phyloP scores from a whole-genome alignment of 2,888 invertebrate species.

The Alviniconcha strummeri region DNA sequence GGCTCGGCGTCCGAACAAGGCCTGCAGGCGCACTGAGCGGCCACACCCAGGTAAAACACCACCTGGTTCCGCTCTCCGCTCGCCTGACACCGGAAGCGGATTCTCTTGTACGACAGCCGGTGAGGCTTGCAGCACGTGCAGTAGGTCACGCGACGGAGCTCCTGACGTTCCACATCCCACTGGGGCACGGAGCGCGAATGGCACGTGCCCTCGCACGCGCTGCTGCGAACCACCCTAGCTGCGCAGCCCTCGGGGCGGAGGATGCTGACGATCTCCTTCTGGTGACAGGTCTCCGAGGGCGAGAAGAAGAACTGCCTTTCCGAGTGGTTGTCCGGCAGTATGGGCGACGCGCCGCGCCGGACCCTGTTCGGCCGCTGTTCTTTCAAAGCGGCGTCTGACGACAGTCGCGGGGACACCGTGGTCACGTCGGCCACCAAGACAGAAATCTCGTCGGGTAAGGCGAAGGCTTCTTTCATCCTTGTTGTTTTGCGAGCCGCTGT shows the following conservation, averaged over 20 bases:
- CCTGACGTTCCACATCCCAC: constrained; percentile 40
- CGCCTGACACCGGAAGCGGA: constrained; percentile 39
- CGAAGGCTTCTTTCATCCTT: not conserved
- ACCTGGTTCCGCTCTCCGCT: not conserved
- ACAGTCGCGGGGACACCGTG: no score
- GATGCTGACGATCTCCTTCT: not conserved
- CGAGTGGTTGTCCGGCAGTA: constrained; percentile 31
- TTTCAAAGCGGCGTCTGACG: not conserved
- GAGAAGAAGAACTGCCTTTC: constrained; percentile 32
- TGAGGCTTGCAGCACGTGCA: constrained; percentile 49
- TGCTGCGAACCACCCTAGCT: constrained; percentile 31
- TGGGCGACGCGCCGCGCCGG: not conserved
- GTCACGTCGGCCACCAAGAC: not conserved
- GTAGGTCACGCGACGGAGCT: constrained; percentile 38
- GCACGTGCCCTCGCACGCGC: constrained; percentile 43
- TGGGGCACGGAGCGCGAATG: constrained; percentile 45
- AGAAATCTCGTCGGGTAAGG: not conserved
- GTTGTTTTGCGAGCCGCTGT: not conserved
- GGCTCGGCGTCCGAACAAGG: constrained; percentile 44
- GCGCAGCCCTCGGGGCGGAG: constrained; percentile 40
- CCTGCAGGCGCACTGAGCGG: constrained; percentile 45
- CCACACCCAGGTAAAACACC: constrained; percentile 24
- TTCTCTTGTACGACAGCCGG: constrained; percentile 18
- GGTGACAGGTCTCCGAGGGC: constrained; percentile 36
- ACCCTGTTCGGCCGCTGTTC: not conserved